phyloP scores from a whole-genome alignment of 2,888 invertebrate species.

The Euplagia quadripunctaria region DNA sequence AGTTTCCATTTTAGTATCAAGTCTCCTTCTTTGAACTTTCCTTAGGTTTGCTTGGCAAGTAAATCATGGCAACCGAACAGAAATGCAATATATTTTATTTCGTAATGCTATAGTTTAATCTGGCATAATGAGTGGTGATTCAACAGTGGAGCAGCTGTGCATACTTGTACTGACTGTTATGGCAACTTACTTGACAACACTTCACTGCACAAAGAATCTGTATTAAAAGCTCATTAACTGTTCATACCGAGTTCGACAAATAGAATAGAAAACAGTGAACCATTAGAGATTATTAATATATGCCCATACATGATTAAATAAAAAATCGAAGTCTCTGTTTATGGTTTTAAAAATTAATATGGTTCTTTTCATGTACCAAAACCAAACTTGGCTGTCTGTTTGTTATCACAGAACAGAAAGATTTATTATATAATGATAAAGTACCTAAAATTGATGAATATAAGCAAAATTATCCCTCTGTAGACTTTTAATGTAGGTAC shows the following conservation, averaged over 20 bases:
- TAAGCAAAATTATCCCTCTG: too few species aligned
- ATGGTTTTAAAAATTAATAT: background rate
- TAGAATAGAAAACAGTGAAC: background rate
- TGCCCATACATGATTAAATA: background rate
- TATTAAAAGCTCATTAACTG: slow-evolving; percentile 7
- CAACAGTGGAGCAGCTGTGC: slow-evolving; percentile 50
- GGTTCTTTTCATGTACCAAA: too few species aligned
- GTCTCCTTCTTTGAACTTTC: slow-evolving; percentile 15
- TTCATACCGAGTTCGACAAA: background rate
- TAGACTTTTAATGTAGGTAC: too few species aligned
- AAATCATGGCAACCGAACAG: background rate
- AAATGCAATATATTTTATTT: slow-evolving; percentile 14
- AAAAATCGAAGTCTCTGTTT: background rate
- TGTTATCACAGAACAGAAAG: too few species aligned
- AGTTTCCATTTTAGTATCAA: slow-evolving; percentile 15
- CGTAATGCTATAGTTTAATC: slow-evolving; percentile 17
- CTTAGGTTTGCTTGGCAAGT: slow-evolving; percentile 11
- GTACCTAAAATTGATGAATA: too few species aligned
- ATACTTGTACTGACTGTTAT: slow-evolving; percentile 49
- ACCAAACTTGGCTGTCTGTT: too few species aligned
- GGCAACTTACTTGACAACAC: slow-evolving; percentile 47
- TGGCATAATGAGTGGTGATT: slow-evolving; percentile 46
- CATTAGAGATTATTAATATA: background rate
- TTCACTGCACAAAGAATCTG: slow-evolving; percentile 43
- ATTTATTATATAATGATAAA: too few species aligned